Conservation (phyloP, 1,140 invertebrate genomes). For the Drosophila teissieri region DNA sequence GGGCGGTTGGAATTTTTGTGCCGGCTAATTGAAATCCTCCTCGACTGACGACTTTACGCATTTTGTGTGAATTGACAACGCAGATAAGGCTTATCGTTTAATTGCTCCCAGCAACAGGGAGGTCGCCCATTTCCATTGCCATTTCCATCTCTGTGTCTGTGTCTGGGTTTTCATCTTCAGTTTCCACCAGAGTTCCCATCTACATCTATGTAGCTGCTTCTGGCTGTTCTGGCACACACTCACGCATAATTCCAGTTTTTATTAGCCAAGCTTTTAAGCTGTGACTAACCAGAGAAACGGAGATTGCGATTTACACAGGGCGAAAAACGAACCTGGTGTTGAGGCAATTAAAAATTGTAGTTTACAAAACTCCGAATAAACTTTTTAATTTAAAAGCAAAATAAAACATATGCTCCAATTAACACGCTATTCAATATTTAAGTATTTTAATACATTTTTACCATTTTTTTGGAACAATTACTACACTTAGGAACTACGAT, state of each 20-base stretch:
- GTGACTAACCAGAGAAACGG: slow-evolving; percentile 56
- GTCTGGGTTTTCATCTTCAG: not conserved
- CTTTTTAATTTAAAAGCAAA: not conserved
- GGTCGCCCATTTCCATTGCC: not conserved
- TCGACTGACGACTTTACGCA: slow-evolving; percentile 69
- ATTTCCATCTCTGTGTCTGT: slow-evolving; percentile 2
- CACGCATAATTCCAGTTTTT: slow-evolving; percentile 77
- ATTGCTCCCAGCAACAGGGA: slow-evolving; percentile 76
- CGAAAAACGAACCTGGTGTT: not conserved
- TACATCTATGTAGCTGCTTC: not conserved
- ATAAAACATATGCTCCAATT: too few species aligned
- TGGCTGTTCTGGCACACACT: slow-evolving; percentile 27
- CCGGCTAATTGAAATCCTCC: slow-evolving; percentile 72
- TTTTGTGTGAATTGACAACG: slow-evolving; percentile 74
- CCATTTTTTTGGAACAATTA: not conserved
- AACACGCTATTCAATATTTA: too few species aligned
- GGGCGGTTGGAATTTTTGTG: slow-evolving; percentile 40
- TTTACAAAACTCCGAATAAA: not conserved
- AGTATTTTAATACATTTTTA: not conserved
- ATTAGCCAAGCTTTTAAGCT: slow-evolving; percentile 80
- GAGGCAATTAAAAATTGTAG: not conserved
- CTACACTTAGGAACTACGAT: too few species aligned
- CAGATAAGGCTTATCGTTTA: slow-evolving; percentile 80
- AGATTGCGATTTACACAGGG: slow-evolving; percentile 15
- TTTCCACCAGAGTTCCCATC: not conserved